phyloP scores from a whole-genome alignment of 2,888 invertebrate genomes.

The Hyppa rectilinea region DNA sequence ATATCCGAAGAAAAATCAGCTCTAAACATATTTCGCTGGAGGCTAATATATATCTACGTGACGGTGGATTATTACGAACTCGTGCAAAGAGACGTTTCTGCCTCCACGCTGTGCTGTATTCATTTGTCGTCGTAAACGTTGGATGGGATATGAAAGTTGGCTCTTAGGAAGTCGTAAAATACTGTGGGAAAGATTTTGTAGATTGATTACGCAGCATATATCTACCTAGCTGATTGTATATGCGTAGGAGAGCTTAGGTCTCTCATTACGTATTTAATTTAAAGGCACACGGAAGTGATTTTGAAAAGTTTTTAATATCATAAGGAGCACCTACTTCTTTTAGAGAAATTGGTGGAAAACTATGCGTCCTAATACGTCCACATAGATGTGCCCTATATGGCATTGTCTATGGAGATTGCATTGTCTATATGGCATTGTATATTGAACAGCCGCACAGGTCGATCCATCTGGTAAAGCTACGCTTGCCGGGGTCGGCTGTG shows the following conservation, averaged over 20 bases:
- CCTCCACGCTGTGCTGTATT: slow-evolving; percentile 40
- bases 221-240: neutral
- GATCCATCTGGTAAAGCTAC: too few relatives aligned
- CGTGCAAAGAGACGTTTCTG: slow-evolving; percentile 57
- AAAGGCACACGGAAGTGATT: neutral
- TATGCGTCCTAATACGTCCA: too few relatives aligned
- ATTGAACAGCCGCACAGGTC: too few relatives aligned
- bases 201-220: slow-evolving; percentile 33
- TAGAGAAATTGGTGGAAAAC: too few relatives aligned
- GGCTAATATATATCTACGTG: slow-evolving; percentile 64
- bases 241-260: neutral
- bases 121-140: slow-evolving; percentile 55
- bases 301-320: too few relatives aligned
- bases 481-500: too few relatives aligned
- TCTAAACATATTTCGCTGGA: slow-evolving; percentile 54
- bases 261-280: neutral
- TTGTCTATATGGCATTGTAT: too few relatives aligned
- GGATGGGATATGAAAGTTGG: slow-evolving; percentile 51
- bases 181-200: slow-evolving; percentile 18
- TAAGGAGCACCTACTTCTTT: too few relatives aligned
- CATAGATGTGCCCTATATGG: neutral
- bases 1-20: slow-evolving; percentile 64
- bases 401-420: too few relatives aligned
- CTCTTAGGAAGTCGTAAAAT: slow-evolving; percentile 41
- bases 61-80: slow-evolving; percentile 56